Base-by-base conservation (phyloP, 2,888 invertebrate species). In the Eurytoma adleriae region DNA sequence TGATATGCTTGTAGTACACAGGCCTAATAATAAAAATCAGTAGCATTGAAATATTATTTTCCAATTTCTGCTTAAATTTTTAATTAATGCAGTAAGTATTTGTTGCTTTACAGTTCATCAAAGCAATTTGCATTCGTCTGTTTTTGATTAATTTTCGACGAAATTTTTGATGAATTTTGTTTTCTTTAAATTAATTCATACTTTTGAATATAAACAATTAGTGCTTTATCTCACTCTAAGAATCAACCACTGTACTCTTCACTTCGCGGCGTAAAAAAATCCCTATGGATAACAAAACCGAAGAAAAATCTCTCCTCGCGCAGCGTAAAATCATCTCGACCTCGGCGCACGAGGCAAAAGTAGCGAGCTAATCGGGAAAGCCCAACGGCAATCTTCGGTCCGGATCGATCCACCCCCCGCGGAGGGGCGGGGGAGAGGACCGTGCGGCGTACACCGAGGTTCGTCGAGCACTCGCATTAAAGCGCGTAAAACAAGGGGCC, bases 341-440 rank as follows among this genome's bases (percentile, higher is more conserved):
- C 13, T 61, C 30, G 30, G 30, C 30, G 27, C 83, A 73, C 79
- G 73, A 80, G 73, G 73, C 75, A 83, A 62, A 71, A 82, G 78
- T 59, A 76, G 52, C 16, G 73, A 77, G 74, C 80, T 79, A 82
- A 82, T 82, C 82, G 82, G 79, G 52, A 82, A 79, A 82, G 82
- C 77, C 82, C 79, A 82, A 79, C 68, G 79, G 79, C 79, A 79
- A 82, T 82, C 71, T 62, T 40, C 27, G 54, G 16, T 27, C n/a
- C 54, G 27, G 7, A 27, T 52, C 40, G 30, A 30, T 30, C 30
- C 30, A 30, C 30, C 30, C 30, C 30, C 30, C 30, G 30, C n/a
- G 30, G 30, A 30, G 30, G 30, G 4, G 4, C 3, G 30, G 30
- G 30, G 2, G 30, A 2, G 4, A 30, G 30, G 2, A 30, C 4